Base-by-base conservation (phyloP, 2,797 vertebrate genomes). In the Bufotes viridis region DNA sequence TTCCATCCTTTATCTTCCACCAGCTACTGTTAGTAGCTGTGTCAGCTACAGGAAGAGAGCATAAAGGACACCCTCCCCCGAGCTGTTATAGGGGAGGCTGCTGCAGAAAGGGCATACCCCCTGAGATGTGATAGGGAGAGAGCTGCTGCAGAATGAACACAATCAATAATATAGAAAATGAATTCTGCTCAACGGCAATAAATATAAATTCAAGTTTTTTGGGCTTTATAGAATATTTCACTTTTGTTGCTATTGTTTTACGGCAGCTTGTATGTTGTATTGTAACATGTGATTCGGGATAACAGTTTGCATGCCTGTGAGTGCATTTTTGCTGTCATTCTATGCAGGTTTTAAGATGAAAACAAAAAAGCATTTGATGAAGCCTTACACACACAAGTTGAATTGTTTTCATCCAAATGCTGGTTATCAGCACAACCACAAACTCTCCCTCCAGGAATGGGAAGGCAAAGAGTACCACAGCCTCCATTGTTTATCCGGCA, bases 381-480 rank as follows among this genome's bases (percentile, higher is more conserved):
- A 94, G 92, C 84, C 96, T 93, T 97, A 99, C 98, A 95, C 92
- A 92, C 94, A 93, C 98, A 99, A 90, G 96, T 97, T 93, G 98
- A 96, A 93, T 96, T 98, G 92, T 99, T 98, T 94, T 96, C 97
- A 94, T 98, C 97, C 95, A 99, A 93, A 93, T 96, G 92, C 90
- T 99, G 97, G 95, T 98, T 98, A 96, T 99, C 97, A 92, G 98
- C 96, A 92, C 98, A 99, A 78, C 97, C 97, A 93, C 98, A 99
- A 90, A 98, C 96, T 94, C 98, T 94, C 88, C 98, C 98, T 93
- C 96, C 96, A 90, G 98, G 98, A 94, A 99, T 94, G 90, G 98
- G 97, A 87, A 99, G 96, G 92, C 98, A 99, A 90, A 99, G 96
- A 81, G 96, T 97, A 91, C 95, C 92, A 90, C 98, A 99, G 90